A percentile compares a stretch with the other conserved stretches of the same genome.
phyloP scores from a whole-genome alignment of 30 jellyfish, hydroid and myxozoan species.

The Hydra vulgaris region DNA sequence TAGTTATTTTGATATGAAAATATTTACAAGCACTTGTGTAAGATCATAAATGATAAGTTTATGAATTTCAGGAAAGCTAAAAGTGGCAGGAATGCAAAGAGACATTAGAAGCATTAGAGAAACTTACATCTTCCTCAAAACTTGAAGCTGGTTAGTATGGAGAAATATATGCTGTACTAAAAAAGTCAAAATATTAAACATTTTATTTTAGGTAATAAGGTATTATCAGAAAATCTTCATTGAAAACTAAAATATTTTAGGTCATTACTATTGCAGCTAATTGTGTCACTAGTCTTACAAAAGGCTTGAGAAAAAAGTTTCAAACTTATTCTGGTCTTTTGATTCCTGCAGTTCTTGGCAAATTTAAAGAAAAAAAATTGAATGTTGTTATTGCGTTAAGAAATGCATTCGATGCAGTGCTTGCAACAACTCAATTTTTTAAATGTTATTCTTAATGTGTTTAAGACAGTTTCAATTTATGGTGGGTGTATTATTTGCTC shows the following conservation, averaged over 20 bases:
- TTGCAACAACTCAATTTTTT: slow-evolving; percentile 36
- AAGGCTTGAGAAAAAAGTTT: slow-evolving; percentile 81
- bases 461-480: neutral
- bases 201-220: neutral
- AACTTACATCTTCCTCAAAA: slow-evolving; percentile 67
- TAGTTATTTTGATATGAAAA: neutral
- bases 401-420: slow-evolving; percentile 92
- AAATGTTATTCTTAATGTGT: neutral
- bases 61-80: slow-evolving; percentile 45
- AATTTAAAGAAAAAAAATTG: slow-evolving; percentile 85
- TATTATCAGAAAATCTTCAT: neutral
- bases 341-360: slow-evolving; percentile 68
- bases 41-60: neutral
- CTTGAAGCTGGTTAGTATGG: slow-evolving; percentile 95
- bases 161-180: slow-evolving; percentile 78
- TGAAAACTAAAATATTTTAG: slow-evolving; percentile 25
- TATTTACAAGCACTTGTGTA: neutral
- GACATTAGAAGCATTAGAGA: slow-evolving; percentile 79
- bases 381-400: slow-evolving; percentile 78
- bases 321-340: slow-evolving; percentile 75
- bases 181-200: slow-evolving; percentile 38
- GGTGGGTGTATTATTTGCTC: neutral
- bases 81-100: slow-evolving; percentile 97
- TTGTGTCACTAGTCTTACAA: slow-evolving; percentile 89
- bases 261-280: slow-evolving; percentile 72